Conservation (phyloP, 2,888 invertebrate genomes). For the Mantis religiosa region DNA sequence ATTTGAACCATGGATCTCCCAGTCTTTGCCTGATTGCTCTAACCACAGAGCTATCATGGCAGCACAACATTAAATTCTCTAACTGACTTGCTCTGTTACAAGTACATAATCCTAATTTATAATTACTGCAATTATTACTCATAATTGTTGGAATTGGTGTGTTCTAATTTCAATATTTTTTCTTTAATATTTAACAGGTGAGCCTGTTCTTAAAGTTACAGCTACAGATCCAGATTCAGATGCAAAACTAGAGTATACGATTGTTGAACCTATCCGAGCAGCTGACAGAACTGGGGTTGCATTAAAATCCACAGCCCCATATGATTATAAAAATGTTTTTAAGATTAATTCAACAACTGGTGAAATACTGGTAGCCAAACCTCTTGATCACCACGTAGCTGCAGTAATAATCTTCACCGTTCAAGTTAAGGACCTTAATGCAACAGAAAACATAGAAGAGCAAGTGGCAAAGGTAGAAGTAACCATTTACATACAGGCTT, state of each 20-base stretch:
- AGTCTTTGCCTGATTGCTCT: too few species aligned
- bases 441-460: slow-evolving; percentile 49
- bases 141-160: too few species aligned
- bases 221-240: slow-evolving; percentile 70
- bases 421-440: slow-evolving; percentile 66
- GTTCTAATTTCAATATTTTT: background rate
- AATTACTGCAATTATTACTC: too few species aligned
- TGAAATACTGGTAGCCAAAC: slow-evolving; percentile 62
- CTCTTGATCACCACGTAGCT: slow-evolving; percentile 66
- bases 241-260: slow-evolving; percentile 62
- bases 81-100: too few species aligned
- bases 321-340: slow-evolving; percentile 63
- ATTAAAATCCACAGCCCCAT: slow-evolving; percentile 56
- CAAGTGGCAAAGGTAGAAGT: slow-evolving; percentile 66
- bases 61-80: too few species aligned
- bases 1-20: too few species aligned
- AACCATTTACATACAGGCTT: slow-evolving; percentile 73
- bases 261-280: slow-evolving; percentile 64
- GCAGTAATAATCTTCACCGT: slow-evolving; percentile 71
- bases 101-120: too few species aligned
- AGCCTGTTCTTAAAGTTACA: slow-evolving; percentile 58
- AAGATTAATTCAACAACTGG: slow-evolving; percentile 67
- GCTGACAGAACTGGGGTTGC: slow-evolving; percentile 71
- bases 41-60: too few species aligned
- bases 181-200: slow-evolving; percentile 39